phyloP scores from a whole-genome alignment of 35 echinoderm and acorn worm species.

The Hemicentrotus pulcherrimus region DNA sequence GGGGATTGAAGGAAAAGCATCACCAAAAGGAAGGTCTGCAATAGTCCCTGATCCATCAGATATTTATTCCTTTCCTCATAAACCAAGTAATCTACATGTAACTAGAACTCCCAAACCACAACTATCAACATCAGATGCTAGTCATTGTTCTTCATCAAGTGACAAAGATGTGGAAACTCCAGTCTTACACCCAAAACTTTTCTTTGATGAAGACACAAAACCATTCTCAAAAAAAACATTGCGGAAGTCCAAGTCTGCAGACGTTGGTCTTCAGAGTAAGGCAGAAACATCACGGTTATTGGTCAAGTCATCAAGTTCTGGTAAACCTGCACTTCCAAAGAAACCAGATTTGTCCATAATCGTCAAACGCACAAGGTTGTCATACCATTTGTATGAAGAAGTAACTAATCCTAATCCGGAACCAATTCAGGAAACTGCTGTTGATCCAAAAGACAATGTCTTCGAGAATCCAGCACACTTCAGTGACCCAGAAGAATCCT shows the following conservation, averaged over 20 bases:
- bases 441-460: neutral
- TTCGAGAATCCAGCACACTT: conserved; percentile 40
- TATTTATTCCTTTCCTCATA: conserved; percentile 3
- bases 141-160: neutral
- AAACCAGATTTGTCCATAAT: conserved; percentile 30
- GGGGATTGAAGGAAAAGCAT: neutral
- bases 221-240: neutral
- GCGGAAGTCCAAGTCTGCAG: neutral
- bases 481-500: conserved; percentile 28
- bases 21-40: neutral
- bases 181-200: too few relatives aligned
- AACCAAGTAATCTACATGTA: neutral
- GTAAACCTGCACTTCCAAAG: conserved; percentile 38
- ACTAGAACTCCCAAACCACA: neutral
- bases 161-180: neutral
- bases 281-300: neutral
- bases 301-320: neutral
- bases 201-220: neutral
- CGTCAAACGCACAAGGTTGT: neutral
- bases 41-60: neutral
- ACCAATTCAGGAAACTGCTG: neutral
- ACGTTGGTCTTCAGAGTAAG: neutral
- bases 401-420: neutral
- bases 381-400: conserved; percentile 18
- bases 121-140: neutral